Evolutionary conservation across 1,140 invertebrate species (phyloP), one percentile per base, ranked within the genome.

Genomic region (Ylistrum balloti): DNA sequence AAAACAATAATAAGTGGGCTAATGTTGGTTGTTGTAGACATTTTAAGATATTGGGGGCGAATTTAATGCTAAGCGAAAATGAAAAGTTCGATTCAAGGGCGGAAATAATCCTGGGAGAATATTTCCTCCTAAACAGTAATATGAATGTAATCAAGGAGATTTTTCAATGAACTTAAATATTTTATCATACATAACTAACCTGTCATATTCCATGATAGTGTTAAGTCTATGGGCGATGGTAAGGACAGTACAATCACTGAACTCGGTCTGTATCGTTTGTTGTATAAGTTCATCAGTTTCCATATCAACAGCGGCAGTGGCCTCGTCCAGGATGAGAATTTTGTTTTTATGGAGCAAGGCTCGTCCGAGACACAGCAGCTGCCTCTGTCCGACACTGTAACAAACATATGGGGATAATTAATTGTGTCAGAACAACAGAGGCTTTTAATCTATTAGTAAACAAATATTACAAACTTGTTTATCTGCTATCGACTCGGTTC

Each of bases 191-290:
- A 38, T 7, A 74, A 74, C 56, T 3, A 28, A 95, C 95, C 92
- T 95, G 33, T 93, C 92, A 88, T 94, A 95, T 91, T 99, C 98
- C 97, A 99, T 97, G 89, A 99, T 99, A 9, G 98, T 99, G 95
- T 99, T 99, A 87, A 99, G 97, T 45, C 99, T 97, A 96, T 99
- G 99, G 86, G 99, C 99, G 95, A 99, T 99, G 0, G 99, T 99
- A 35, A 99, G 97, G 86, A 99, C 98, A 28, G 99, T 99, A 96
- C 98, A 98, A 90, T 98, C 97, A 93, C 97, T 97, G 96, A 99
- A 99, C 95, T 99, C 98, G 85, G 97, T 97, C 34, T 98, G 97
- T 94, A 99, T 99, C 0, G 98, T 99, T 96, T 97, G 97, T 96
- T 99, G 98, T 95, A 99, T 99, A 34, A 99, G 97, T 96, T 99